Conservation (phyloP, 2,797 vertebrate genomes). For the Semaprochilodus insignis region DNA sequence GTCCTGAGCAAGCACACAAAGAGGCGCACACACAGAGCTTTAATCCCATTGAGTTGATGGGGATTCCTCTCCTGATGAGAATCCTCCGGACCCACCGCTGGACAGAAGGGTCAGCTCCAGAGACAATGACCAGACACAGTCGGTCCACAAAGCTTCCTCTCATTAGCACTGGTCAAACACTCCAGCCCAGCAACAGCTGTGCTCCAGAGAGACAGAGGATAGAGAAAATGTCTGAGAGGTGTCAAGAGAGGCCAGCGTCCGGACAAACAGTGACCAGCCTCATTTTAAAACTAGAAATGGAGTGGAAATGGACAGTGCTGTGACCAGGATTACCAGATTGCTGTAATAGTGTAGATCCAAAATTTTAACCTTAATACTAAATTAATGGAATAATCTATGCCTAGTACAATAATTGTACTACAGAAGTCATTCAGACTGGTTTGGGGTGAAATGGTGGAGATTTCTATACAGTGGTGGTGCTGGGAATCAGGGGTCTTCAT, state of each 20-base stretch:
- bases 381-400: too few species aligned
- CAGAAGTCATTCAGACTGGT: too few species aligned
- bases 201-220: slow-evolving; percentile 46
- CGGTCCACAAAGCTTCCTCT: slow-evolving; percentile 63
- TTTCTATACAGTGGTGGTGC: too few species aligned
- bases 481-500: too few species aligned
- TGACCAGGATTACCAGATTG: not conserved
- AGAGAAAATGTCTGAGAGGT: slow-evolving; percentile 40
- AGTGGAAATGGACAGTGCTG: slow-evolving; percentile 4
- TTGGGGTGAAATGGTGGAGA: too few species aligned
- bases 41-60: slow-evolving; percentile 57
- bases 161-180: slow-evolving; percentile 63
- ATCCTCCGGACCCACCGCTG: slow-evolving; percentile 43
- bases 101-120: slow-evolving; percentile 51
- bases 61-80: slow-evolving; percentile 58
- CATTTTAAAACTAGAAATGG: slow-evolving; percentile 14
- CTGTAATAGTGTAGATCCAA: not conserved
- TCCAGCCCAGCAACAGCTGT: slow-evolving; percentile 64
- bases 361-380: too few species aligned
- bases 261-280: slow-evolving; percentile 33
- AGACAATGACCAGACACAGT: slow-evolving; percentile 59
- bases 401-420: too few species aligned
- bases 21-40: slow-evolving; percentile 45
- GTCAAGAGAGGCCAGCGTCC: slow-evolving; percentile 60
- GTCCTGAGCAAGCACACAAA: slow-evolving; percentile 38